Conservation (phyloP, 2,797 vertebrate species). For the Acrossocheilus wenchowensis region DNA sequence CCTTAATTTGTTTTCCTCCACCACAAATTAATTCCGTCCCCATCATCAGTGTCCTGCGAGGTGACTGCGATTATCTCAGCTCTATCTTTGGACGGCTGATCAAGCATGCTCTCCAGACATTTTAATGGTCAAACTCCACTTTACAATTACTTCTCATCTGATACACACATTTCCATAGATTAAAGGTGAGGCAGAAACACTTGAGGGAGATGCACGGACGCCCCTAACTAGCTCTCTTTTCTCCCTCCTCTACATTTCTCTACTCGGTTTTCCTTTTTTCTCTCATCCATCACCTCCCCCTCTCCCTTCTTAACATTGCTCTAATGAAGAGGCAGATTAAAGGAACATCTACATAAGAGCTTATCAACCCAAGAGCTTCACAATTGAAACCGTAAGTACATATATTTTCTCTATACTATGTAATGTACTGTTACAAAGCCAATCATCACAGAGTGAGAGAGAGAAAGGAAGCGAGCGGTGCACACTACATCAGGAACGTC, state of each 20-base stretch:
- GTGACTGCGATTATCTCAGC: slow-evolving; percentile 74
- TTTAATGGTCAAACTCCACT: slow-evolving; percentile 79
- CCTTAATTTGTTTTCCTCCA: slow-evolving; percentile 84
- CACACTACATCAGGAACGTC: slow-evolving; percentile 18
- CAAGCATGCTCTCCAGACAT: slow-evolving; percentile 75
- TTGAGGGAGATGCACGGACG: slow-evolving; percentile 62
- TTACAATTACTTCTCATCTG: slow-evolving; percentile 82
- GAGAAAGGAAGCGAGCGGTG: neutral
- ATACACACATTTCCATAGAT: slow-evolving; percentile 79
- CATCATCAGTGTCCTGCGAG: slow-evolving; percentile 74
- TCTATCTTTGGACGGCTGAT: slow-evolving; percentile 66
- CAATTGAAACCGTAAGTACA: slow-evolving; percentile 33
- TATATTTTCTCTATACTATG: slow-evolving; percentile 36
- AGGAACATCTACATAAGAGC: slow-evolving; percentile 63
- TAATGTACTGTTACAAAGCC: slow-evolving; percentile 43
- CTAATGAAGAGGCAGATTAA: slow-evolving; percentile 50
- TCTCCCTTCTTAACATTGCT: slow-evolving; percentile 11
- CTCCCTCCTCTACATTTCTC: slow-evolving; percentile 27
- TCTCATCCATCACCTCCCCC: slow-evolving; percentile 17
- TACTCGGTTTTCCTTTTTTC: neutral
- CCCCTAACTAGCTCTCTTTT: slow-evolving; percentile 43
- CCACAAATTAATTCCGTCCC: slow-evolving; percentile 81
- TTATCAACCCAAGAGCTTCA: slow-evolving; percentile 41
- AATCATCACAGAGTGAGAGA: neutral
- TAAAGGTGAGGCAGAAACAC: slow-evolving; percentile 78